Percentiles rank a stretch among this genome's conserved stretches.
phyloP scores from a whole-genome alignment of 2,797 vertebrate genomes.

The Podarcis siculus region DNA sequence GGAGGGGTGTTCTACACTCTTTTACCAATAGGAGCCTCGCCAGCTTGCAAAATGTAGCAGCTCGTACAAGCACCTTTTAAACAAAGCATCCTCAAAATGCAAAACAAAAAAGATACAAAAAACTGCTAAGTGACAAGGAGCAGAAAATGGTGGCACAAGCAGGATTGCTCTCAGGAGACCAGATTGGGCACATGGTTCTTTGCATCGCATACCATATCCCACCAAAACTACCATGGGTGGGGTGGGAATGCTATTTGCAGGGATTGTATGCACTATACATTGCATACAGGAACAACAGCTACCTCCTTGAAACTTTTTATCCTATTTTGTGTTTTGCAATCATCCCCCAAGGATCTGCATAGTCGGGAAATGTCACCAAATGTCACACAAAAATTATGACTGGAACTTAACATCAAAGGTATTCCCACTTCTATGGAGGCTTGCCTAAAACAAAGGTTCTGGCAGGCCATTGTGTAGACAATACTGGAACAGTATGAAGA shows the following conservation, averaged over 20 bases:
- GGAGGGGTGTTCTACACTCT: neutral
- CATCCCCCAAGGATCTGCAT: neutral
- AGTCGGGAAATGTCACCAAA: neutral
- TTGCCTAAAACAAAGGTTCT: neutral
- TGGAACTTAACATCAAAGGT: neutral
- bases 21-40: neutral
- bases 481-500: neutral
- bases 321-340: neutral
- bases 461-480: neutral
- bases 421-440: neutral
- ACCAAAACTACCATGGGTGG: neutral
- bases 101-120: neutral
- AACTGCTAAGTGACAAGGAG: neutral
- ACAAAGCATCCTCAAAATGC: too few species aligned
- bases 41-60: neutral
- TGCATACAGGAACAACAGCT: neutral
- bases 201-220: neutral
- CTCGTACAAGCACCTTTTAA: neutral
- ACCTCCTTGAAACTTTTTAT: neutral
- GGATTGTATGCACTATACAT: neutral
- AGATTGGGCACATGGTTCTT: neutral
- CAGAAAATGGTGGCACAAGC: too few species aligned
- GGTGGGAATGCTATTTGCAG: neutral
- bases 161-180: neutral
- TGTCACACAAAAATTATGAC: too few species aligned